Base-by-base conservation (phyloP, 1,140 invertebrate species). In the Lordiphosa mommai region DNA sequence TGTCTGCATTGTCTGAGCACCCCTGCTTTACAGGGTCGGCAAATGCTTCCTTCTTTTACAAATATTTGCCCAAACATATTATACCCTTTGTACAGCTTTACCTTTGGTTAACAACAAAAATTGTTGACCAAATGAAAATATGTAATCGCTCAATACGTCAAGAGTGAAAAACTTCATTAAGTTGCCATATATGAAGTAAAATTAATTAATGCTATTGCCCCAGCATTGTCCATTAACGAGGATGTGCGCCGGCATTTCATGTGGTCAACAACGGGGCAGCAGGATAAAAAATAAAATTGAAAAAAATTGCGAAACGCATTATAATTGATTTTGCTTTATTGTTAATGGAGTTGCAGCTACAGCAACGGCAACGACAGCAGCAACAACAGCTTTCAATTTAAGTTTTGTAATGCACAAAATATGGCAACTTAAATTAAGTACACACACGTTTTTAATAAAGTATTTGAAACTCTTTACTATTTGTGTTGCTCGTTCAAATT, bases 261-360 rank as follows among this genome's bases (percentile, higher is more conserved):
- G 60, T 32, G 58, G 63, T 58, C 30, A 61, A 50, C 20, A 65
- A 57, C 48, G 40, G 38, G 38, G 41, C 36, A 13, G 43, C 16
- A 14, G 13, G n/a, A 23, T 14, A 5, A 14, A 12, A 10, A 23
- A 14, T 2, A 6, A 27, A 29, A 4, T 9, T 8, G 20, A 34
- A 48, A 48, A 48, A 32, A 33, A 33, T 66, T 44, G 63, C 43
- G 61, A 38, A 66, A 67, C 44, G 63, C 63, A 63, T 58, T 58
- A 66, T 66, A 68, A 68, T 68, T 68, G 65, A 68, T 68, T 68
- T 68, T 65, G 61, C 43, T 64, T 68, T 55, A 68, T 68, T 68
- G 65, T 68, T 68, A 68, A 68, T 68, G 64, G 65, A 68, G 65
- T 68, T 68, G 63, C 20, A 27, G 10, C n/a, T n/a, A n/a, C 20